A percentile compares a stretch with the other conserved stretches of the same genome.
Conservation (phyloP, 2,113 vertebrate genomes). For the Lagopus muta region DNA sequence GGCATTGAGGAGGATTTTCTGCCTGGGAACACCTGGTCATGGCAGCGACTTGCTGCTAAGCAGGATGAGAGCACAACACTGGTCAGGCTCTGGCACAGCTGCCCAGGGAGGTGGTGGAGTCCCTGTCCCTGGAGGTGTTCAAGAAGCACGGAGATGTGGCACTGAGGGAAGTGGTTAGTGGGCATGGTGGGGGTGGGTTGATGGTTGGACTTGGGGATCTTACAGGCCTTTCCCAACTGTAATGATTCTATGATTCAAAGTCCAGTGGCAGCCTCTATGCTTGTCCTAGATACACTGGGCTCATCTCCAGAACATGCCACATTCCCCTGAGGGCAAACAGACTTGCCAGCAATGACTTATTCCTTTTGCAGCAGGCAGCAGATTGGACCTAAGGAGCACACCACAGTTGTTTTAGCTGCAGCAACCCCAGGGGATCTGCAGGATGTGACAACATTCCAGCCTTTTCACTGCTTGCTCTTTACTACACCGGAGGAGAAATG, state of each 20-base stretch:
- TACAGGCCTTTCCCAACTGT: too few species aligned
- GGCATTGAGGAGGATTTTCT: background rate
- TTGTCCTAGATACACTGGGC: background rate
- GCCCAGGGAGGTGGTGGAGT: too few species aligned
- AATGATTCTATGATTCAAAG: background rate
- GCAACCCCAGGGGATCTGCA: background rate
- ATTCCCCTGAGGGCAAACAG: background rate
- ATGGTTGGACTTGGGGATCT: too few species aligned
- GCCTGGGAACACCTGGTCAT: background rate
- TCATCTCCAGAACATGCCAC: background rate
- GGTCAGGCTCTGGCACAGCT: too few species aligned
- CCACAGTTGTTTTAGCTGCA: background rate
- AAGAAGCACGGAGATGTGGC: too few species aligned
- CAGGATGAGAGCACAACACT: background rate
- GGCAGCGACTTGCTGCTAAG: background rate
- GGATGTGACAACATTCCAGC: background rate
- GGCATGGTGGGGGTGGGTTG: too few species aligned
- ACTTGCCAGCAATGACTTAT: background rate
- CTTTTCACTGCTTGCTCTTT: background rate
- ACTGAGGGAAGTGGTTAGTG: too few species aligned
- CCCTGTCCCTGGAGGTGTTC: too few species aligned
- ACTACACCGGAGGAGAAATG: background rate
- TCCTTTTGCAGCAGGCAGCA: background rate
- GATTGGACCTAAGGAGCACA: constrained; percentile 13
- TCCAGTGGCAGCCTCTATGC: background rate